Conservation (phyloP, 2,888 invertebrate genomes). For the Linyphia triangularis region DNA sequence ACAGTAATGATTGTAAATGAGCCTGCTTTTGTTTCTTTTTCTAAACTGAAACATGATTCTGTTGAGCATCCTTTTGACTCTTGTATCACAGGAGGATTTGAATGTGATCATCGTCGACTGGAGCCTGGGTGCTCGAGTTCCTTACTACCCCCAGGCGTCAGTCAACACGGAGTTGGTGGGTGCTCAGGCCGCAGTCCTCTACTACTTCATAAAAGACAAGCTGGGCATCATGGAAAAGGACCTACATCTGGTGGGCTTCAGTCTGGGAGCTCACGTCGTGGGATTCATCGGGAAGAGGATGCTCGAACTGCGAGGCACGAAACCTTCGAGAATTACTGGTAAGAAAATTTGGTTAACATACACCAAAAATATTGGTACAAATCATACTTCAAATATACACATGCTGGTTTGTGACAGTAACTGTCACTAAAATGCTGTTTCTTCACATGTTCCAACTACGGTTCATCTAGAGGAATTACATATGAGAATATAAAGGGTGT, state of each 20-base stretch:
- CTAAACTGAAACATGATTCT: too few relatives aligned
- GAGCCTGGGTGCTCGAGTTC: slow-evolving; percentile 71
- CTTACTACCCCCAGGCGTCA: slow-evolving; percentile 63
- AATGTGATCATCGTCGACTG: slow-evolving; percentile 73
- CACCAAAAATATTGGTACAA: too few relatives aligned
- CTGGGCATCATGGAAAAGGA: slow-evolving; percentile 77
- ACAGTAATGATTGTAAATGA: too few relatives aligned
- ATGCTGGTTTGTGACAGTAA: too few relatives aligned
- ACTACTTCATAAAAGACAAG: slow-evolving; percentile 45
- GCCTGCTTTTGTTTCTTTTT: too few relatives aligned
- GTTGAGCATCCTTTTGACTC: too few relatives aligned
- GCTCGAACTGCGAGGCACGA: slow-evolving; percentile 49
- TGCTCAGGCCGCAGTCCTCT: slow-evolving; percentile 56
- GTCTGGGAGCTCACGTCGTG: slow-evolving; percentile 85
- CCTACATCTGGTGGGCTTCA: slow-evolving; percentile 84
- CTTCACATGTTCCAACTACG: too few relatives aligned
- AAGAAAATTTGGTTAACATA: too few relatives aligned
- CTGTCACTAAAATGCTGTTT: too few relatives aligned
- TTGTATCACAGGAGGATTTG: slow-evolving; percentile 52
- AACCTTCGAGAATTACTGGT: slow-evolving; percentile 74
- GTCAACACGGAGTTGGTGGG: slow-evolving; percentile 74
- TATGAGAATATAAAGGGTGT: too few relatives aligned
- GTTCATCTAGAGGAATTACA: too few relatives aligned
- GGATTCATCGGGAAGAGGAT: slow-evolving; percentile 83
- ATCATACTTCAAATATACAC: too few relatives aligned